These are phyloP conservation scores for Cryptotis parvus DNA, from an alignment of 2,113 vertebrate species.

Conservation along the genomic window DNA sequence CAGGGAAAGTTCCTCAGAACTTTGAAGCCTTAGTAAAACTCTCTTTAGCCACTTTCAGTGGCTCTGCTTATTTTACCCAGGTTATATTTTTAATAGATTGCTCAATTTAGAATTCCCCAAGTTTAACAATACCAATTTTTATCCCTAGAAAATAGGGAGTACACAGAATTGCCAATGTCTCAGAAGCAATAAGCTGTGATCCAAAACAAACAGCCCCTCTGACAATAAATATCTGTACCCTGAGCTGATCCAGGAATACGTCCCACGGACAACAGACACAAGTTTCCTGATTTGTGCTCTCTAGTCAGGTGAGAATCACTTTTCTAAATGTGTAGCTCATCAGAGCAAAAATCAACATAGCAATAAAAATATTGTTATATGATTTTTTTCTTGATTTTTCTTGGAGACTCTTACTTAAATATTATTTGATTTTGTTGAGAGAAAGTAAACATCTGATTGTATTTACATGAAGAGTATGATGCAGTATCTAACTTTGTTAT, in stretches of 20 bases:
- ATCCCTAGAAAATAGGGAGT: constrained; percentile 38
- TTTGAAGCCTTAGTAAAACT: constrained; percentile 50
- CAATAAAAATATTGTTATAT: constrained; percentile 17
- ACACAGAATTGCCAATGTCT: not conserved
- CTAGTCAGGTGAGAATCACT: constrained; percentile 32
- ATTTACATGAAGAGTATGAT: constrained; percentile 54
- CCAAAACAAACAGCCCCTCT: constrained; percentile 10
- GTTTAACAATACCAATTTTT: constrained; percentile 68
- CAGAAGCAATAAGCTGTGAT: constrained; percentile 1
- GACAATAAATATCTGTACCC: too few species aligned
- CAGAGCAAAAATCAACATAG: constrained; percentile 45
- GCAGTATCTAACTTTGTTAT: constrained; percentile 25
- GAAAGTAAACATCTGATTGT: constrained; percentile 46
- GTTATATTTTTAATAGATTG: constrained; percentile 49
- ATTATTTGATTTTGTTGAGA: constrained; percentile 48
- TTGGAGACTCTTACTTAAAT: constrained; percentile 58
- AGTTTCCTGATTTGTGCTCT: constrained; percentile 45
- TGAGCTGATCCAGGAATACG: not conserved
- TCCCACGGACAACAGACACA: not conserved
- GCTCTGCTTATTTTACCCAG: constrained; percentile 29
- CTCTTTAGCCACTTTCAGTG: constrained; percentile 15
- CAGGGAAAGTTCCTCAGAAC: constrained; percentile 29
- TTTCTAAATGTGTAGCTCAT: constrained; percentile 27
- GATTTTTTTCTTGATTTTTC: constrained; percentile 43
- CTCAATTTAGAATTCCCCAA: constrained; percentile 55